phyloP scores from a whole-genome alignment of 2,888 invertebrate species.

The Nemoura dubitans region DNA sequence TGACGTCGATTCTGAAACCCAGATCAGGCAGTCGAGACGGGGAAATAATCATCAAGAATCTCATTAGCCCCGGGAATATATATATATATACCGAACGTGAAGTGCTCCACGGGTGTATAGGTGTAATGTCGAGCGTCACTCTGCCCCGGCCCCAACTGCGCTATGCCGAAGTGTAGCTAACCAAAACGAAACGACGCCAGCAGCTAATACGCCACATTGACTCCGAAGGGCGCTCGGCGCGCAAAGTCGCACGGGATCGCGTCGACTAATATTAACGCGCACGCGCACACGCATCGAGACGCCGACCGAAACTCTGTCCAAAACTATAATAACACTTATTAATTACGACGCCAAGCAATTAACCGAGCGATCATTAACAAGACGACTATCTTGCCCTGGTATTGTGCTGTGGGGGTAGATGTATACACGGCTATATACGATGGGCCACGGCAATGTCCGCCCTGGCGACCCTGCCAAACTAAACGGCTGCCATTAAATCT shows the following conservation, averaged over 20 bases:
- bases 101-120: neutral
- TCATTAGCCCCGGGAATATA: neutral
- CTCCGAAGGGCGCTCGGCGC: neutral
- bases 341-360: slow-evolving; percentile 36
- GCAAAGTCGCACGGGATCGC: neutral
- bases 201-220: neutral
- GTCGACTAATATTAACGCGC: neutral
- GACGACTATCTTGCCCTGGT: neutral
- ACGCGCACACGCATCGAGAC: neutral
- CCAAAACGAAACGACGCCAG: neutral
- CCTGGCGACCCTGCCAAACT: neutral
- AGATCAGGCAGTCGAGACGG: neutral
- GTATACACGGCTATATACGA: too few species aligned
- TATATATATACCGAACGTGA: neutral
- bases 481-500: slow-evolving; percentile 28
- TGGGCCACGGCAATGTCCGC: neutral
- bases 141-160: neutral
- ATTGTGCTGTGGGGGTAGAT: neutral
- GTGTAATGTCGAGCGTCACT: too few species aligned
- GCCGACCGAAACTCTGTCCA: neutral
- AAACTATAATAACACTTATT: slow-evolving; percentile 42
- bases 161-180: neutral
- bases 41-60: slow-evolving; percentile 12
- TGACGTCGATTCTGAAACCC: neutral
- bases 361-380: slow-evolving; percentile 37